Percentiles rank a stretch among this genome's conserved stretches.
Conservation (phyloP, 2,113 vertebrate species). For the Camelus bactrianus region DNA sequence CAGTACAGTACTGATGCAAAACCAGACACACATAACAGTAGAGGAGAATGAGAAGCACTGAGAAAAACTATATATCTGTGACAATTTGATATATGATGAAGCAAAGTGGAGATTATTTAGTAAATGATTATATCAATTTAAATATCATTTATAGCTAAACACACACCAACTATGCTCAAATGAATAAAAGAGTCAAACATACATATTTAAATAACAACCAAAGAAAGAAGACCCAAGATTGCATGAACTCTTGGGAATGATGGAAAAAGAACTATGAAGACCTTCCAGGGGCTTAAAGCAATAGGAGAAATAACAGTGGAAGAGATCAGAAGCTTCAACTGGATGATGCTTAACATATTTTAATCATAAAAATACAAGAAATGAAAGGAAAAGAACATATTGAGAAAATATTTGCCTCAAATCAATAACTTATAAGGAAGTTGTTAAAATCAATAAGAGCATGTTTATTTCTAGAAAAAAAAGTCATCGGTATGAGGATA, state of each 20-base stretch:
- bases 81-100: background rate
- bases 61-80: background rate
- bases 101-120: conserved; percentile 5
- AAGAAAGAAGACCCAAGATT: conserved; percentile 44
- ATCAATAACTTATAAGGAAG: background rate
- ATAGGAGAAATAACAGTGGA: conserved; percentile 23
- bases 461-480: conserved; percentile 34
- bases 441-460: background rate
- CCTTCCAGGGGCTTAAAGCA: conserved; percentile 25
- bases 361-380: conserved; percentile 20
- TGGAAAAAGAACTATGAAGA: conserved; percentile 44
- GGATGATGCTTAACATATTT: conserved; percentile 38
- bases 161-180: background rate
- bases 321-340: conserved; percentile 53
- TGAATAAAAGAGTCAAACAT: conserved; percentile 12
- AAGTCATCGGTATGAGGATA: background rate
- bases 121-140: background rate
- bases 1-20: background rate
- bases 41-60: background rate
- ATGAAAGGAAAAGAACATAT: background rate
- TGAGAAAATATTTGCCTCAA: conserved; percentile 36
- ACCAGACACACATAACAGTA: background rate
- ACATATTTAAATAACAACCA: background rate
- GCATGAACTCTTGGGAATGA: background rate
- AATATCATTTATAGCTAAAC: background rate